Percentiles rank a stretch among this genome's conserved stretches.
Conservation (phyloP, 2,797 vertebrate species). For the Lindbergichthys nudifrons region DNA sequence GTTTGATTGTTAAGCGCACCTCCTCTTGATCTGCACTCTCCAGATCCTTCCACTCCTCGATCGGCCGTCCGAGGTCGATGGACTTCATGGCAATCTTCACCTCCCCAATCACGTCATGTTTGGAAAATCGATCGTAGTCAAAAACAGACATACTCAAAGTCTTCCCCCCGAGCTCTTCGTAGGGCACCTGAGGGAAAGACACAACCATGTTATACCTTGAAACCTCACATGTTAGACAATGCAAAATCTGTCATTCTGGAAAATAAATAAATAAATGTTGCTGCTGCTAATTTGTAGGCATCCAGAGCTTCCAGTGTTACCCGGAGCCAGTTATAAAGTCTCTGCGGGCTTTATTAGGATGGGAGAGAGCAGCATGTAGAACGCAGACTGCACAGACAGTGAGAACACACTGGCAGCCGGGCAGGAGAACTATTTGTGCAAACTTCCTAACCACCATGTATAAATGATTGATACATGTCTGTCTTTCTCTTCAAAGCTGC, state of each 20-base stretch:
- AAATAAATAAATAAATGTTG: neutral
- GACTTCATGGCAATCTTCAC: slow-evolving; percentile 98
- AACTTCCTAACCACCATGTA: neutral
- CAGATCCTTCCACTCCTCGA: slow-evolving; percentile 96
- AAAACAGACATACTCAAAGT: slow-evolving; percentile 96
- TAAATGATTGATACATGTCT: neutral
- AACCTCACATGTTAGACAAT: neutral
- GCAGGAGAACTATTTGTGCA: slow-evolving; percentile 2
- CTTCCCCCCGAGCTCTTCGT: slow-evolving; percentile 96
- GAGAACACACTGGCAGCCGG: slow-evolving; percentile 2
- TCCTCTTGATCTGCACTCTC: slow-evolving; percentile 98
- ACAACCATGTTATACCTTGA: neutral
- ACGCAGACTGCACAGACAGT: slow-evolving; percentile 17
- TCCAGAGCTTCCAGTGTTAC: slow-evolving; percentile 39
- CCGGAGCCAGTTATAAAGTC: slow-evolving; percentile 49
- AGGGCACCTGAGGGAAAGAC: slow-evolving; percentile 87
- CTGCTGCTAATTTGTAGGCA: slow-evolving; percentile 26
- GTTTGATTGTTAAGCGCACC: slow-evolving; percentile 77
- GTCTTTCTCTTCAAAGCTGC: neutral
- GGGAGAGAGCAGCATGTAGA: slow-evolving; percentile 47
- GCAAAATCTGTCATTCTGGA: neutral
- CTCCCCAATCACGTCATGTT: slow-evolving; percentile 97
- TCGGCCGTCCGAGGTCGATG: slow-evolving; percentile 94
- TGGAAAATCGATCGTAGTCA: slow-evolving; percentile 98
- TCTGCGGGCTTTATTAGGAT: slow-evolving; percentile 76